Evolutionary conservation across 2,797 vertebrate species (phyloP).

Genomic region (Platyrinchus mystaceus): DNA sequence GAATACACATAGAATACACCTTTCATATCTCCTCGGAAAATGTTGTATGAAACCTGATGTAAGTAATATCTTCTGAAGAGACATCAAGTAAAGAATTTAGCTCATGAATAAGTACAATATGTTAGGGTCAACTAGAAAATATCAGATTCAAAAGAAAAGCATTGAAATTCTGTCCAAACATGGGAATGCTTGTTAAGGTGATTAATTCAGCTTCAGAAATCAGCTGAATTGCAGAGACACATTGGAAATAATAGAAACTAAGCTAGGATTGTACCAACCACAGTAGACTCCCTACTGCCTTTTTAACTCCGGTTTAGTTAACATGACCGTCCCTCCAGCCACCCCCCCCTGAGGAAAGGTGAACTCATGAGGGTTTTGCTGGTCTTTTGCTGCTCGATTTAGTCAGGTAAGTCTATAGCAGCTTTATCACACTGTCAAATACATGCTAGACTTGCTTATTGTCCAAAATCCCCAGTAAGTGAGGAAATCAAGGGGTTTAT

Average conservation of each 20-base stretch:
- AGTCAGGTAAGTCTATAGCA: neutral
- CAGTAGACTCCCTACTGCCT: neutral
- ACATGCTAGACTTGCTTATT: neutral
- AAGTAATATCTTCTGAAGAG: neutral
- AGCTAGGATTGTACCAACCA: neutral
- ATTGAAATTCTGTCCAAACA: neutral
- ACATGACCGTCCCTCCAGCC: rapidly evolving
- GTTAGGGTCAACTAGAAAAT: neutral
- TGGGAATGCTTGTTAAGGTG: neutral
- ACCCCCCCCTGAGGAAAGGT: neutral
- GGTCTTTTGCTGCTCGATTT: neutral
- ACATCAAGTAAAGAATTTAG: neutral
- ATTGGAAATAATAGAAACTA: neutral
- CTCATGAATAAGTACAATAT: neutral
- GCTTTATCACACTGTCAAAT: neutral
- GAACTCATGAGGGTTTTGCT: neutral
- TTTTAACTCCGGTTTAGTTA: neutral
- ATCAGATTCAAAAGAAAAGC: neutral
- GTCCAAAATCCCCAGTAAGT: neutral
- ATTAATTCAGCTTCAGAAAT: neutral
- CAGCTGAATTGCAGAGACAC: neutral
- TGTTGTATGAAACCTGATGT: rapidly evolving
- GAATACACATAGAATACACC: rapidly evolving
- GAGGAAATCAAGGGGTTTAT: neutral
- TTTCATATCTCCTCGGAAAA: neutral